Percentiles rank a stretch among this genome's conserved stretches.
phyloP scores from a whole-genome alignment of 2,113 vertebrate species.

The Hyperoodon ampullatus region DNA sequence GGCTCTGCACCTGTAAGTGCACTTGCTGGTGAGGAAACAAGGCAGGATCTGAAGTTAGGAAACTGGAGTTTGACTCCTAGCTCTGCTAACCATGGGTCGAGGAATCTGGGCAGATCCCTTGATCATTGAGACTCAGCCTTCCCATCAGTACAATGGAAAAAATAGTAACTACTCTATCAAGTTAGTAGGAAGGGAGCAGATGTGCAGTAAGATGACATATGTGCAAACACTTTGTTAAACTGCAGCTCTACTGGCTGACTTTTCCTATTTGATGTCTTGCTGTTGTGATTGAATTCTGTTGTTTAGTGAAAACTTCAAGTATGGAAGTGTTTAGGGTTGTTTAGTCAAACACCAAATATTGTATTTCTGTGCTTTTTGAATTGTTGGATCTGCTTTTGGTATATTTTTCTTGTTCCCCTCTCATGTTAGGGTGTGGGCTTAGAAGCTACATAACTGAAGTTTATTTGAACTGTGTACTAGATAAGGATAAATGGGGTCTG shows the following conservation, averaged over 20 bases:
- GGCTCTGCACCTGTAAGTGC: background rate
- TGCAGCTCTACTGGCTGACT: background rate
- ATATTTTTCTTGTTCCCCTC: background rate
- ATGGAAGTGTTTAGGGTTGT: background rate
- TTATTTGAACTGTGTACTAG: background rate
- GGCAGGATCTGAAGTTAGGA: background rate
- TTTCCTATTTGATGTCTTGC: background rate
- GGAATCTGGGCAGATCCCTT: background rate
- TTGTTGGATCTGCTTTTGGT: background rate
- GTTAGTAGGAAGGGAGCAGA: background rate
- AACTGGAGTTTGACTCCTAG: background rate
- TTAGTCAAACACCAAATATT: background rate
- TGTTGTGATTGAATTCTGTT: background rate
- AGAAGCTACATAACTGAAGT: background rate
- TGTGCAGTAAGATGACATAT: background rate
- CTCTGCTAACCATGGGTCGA: background rate
- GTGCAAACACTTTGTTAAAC: background rate
- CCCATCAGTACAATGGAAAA: background rate
- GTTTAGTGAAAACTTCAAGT: background rate
- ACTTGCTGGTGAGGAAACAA: background rate
- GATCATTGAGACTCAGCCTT: background rate
- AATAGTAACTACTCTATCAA: background rate
- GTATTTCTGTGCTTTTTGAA: background rate
- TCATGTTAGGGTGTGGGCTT: background rate
- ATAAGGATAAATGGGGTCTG: background rate